Evolutionary conservation across 2,888 invertebrate species (phyloP).

Genomic region (Cacoxenus indagator): DNA sequence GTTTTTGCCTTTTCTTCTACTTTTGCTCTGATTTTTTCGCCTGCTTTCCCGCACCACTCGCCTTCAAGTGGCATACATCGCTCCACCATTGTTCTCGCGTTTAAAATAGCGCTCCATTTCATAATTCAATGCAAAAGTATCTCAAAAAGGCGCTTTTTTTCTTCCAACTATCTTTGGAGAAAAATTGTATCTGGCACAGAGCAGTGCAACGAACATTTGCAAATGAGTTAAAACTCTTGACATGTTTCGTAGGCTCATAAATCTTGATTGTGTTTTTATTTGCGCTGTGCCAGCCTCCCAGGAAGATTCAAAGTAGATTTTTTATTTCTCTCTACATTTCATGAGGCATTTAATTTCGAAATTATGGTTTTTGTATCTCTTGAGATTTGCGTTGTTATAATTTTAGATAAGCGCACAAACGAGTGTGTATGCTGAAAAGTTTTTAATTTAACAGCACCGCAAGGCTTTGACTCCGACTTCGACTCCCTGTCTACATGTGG

Average conservation of each 20-base stretch:
- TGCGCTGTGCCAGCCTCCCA: not conserved
- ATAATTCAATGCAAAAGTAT: not conserved
- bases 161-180: too few relatives aligned
- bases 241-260: not conserved
- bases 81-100: not conserved
- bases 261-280: not conserved
- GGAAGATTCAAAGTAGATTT: conserved; percentile 7
- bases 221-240: conserved; percentile 13
- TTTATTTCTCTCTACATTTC: not conserved
- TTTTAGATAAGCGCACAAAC: not conserved
- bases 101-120: conserved; percentile 13
- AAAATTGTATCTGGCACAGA: conserved; percentile 8
- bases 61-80: not conserved
- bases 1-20: not conserved
- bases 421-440: not conserved
- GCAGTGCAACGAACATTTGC: not conserved
- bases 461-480: not conserved
- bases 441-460: not conserved
- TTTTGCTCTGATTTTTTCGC: not conserved
- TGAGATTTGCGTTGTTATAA: not conserved
- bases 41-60: not conserved
- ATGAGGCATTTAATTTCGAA: not conserved
- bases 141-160: too few relatives aligned
- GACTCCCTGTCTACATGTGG: not conserved
- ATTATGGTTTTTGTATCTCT: conserved; percentile 8